These are phyloP conservation scores for Ormyrus rosae DNA, from an alignment of 2,888 invertebrate species.

Conservation along the genomic window DNA sequence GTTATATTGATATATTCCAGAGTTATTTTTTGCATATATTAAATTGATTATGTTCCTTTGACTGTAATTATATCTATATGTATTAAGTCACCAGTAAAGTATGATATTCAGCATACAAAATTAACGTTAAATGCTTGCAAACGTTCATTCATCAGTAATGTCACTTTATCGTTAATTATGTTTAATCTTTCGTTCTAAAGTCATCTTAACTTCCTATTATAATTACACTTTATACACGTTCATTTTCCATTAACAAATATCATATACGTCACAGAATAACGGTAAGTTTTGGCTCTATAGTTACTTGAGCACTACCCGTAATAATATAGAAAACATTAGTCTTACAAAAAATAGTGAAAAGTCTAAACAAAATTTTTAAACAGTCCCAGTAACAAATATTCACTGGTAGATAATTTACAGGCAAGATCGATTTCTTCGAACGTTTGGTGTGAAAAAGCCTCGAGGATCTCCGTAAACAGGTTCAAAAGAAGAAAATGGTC, in stretches of 20 bases:
- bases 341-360: conserved; percentile 39
- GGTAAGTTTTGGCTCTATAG: conserved; percentile 37
- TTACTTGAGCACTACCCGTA: conserved; percentile 36
- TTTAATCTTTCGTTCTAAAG: conserved; percentile 22
- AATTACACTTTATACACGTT: conserved; percentile 57
- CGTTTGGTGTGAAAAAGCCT: conserved; percentile 65
- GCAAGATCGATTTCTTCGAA: conserved; percentile 62
- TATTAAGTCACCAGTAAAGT: conserved; percentile 17
- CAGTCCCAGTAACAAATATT: neutral
- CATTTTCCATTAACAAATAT: conserved; percentile 45
- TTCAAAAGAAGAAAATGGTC: conserved; percentile 71
- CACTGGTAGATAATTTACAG: conserved; percentile 32
- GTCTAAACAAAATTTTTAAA: conserved; percentile 23
- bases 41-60: conserved; percentile 16
- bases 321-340: conserved; percentile 37
- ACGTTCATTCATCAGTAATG: conserved; percentile 9
- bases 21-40: neutral
- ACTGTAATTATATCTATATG: neutral
- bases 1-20: too few relatives aligned
- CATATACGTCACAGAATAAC: conserved; percentile 39
- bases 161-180: conserved; percentile 23
- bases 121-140: conserved; percentile 7
- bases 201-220: conserved; percentile 34
- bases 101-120: conserved; percentile 5
- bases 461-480: conserved; percentile 70